phyloP scores from a whole-genome alignment of 2,797 vertebrate species.

The Urophycis tenuis region DNA sequence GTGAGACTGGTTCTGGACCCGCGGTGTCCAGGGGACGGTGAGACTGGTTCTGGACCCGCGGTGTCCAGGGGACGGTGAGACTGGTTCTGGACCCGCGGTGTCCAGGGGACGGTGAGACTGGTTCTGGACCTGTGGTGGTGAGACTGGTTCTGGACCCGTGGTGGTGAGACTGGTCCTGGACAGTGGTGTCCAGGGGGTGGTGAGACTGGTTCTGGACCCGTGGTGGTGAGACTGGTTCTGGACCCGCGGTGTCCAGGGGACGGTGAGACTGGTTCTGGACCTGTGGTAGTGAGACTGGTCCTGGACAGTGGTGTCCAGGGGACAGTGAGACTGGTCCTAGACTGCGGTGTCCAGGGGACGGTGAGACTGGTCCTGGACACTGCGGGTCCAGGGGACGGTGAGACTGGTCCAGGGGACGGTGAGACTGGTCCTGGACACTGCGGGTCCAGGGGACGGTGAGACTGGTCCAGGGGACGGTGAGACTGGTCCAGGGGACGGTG shows the following conservation, averaged over 20 bases:
- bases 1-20: conserved; percentile 37
- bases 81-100: conserved; percentile 41
- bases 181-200: no score
- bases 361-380: conserved; percentile 37
- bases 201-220: conserved; percentile 37
- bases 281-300: conserved; percentile 25
- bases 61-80: no score
- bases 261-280: conserved; percentile 37
- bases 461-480: conserved; percentile 29
- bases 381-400: no score
- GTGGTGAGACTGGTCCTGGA: conserved; percentile 39
- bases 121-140: conserved; percentile 35
- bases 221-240: conserved; percentile 39
- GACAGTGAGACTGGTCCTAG: conserved; percentile 35
- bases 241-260: no score
- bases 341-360: no score
- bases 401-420: conserved; percentile 29
- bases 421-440: conserved; percentile 37
- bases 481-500: conserved; percentile 8
- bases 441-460: no score
- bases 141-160: conserved; percentile 37
- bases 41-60: conserved; percentile 37
- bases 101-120: conserved; percentile 14
- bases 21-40: no score
- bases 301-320: conserved; percentile 39